A percentile compares a stretch with the other conserved stretches of the same genome.
phyloP scores from a whole-genome alignment of 2,888 invertebrate species.

The Stenurella melanura region DNA sequence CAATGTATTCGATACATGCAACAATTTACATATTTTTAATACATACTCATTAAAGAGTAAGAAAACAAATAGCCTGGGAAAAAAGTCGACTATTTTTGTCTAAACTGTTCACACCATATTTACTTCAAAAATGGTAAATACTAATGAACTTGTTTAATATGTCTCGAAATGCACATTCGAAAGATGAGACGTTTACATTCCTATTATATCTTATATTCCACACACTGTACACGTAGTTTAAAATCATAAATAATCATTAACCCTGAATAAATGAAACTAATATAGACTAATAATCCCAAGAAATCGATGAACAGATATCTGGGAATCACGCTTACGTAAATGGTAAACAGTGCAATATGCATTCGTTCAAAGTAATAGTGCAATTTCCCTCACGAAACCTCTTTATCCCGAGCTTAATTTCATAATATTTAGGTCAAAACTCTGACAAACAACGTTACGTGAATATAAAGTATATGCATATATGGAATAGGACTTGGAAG shows the following conservation, averaged over 20 bases:
- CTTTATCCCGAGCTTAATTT: constrained; percentile 51
- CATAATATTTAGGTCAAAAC: constrained; percentile 53
- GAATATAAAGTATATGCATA: constrained; percentile 52
- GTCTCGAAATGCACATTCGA: too few species aligned
- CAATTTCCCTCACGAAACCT: constrained; percentile 47
- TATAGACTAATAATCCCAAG: not conserved
- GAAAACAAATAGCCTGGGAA: too few species aligned
- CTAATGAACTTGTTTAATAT: too few species aligned
- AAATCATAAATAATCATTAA: not conserved
- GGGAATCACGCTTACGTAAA: constrained; percentile 28
- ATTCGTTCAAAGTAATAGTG: constrained; percentile 39
- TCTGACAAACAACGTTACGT: constrained; percentile 52
- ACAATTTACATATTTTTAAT: too few species aligned
- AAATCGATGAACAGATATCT: constrained; percentile 35
- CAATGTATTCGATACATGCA: too few species aligned
- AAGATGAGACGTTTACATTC: too few species aligned
- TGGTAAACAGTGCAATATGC: constrained; percentile 40
- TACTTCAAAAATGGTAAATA: too few species aligned
- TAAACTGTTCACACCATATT: too few species aligned
- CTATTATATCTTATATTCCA: not conserved
- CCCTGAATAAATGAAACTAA: not conserved
- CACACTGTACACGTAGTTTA: not conserved
- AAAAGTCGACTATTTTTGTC: too few species aligned
- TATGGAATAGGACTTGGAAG: constrained; percentile 36
- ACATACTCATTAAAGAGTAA: too few species aligned